Evolutionary conservation across 2,888 invertebrate genomes (phyloP), one percentile per base, ranked within the genome.

Genomic region (Agapetus fuscipes): DNA sequence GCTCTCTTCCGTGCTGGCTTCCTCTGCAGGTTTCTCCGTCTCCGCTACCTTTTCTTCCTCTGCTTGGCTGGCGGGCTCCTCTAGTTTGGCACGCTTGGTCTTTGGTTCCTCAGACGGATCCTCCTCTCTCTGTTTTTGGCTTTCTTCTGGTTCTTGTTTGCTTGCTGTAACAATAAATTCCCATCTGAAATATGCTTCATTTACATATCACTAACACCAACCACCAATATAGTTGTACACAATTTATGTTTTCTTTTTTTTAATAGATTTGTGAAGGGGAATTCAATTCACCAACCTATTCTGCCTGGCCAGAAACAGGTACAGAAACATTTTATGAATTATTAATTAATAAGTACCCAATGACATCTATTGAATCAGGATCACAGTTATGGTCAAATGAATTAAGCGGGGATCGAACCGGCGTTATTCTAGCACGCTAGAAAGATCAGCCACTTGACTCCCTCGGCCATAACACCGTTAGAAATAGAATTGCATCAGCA

Each of bases 71-170:
- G n/a, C n/a, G n/a, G 44, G 29, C 11, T 55, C 53, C 34, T 55
- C 53, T 26, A 46, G 38, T 5, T 47, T 49, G 17, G 42, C 46
- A 5, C 49, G 48, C 30, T 54, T 52, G 34, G 52, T 51, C 31
- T 53, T 52, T 36, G 51, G 50, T 36, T 52, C 52, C 11, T 45
- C 45, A 11, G 60, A 59, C 63, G 64, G 15, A 62, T 59, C 0
- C 3, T 37, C 30, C 15, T 37, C 17, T 15, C 6, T 28, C 34
- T 13, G 10, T 34, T 12, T 53, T 45, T 61, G 59, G 11, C 53
- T 45, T 30, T 53, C 55, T 25, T 54, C 53, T 17, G 49, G 49
- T 11, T 53, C 51, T 25, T 52, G 48, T 30, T 52, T 50, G 10
- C 25, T 7, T 17, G n/a, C n/a, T n/a, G n/a, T 24, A 24, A 24